A percentile compares a stretch with the other conserved stretches of the same genome.
phyloP scores from a whole-genome alignment of 1,140 invertebrate species.

The Mercenaria mercenaria region DNA sequence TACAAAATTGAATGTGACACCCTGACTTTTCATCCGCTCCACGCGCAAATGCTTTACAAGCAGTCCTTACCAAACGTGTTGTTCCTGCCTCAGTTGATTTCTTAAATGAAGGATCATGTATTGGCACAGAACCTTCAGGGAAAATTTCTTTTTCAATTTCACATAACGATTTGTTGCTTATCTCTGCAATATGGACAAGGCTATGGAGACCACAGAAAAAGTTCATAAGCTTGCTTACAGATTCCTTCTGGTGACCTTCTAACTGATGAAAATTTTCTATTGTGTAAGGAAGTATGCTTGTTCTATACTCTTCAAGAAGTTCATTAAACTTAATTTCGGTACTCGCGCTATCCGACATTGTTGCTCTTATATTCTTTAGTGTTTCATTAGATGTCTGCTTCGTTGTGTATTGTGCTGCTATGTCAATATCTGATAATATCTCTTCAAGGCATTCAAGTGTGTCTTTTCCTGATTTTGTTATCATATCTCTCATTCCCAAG shows the following conservation, averaged over 20 bases:
- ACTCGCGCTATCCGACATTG: slow-evolving; percentile 18
- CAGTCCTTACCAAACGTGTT: slow-evolving; percentile 24
- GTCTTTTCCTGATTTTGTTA: not conserved
- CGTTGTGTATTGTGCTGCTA: not conserved
- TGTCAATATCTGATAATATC: not conserved
- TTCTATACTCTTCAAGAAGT: slow-evolving; percentile 9
- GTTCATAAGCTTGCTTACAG: not conserved
- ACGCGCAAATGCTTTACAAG: slow-evolving; percentile 41
- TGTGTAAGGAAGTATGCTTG: not conserved
- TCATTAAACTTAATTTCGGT: slow-evolving; percentile 31
- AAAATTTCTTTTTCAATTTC: not conserved
- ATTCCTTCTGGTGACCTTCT: not conserved
- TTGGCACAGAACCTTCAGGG: not conserved
- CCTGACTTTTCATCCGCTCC: slow-evolving; percentile 42
- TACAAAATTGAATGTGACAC: not conserved
- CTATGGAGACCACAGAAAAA: not conserved
- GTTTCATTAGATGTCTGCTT: not conserved
- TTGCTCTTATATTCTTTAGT: slow-evolving; percentile 29
- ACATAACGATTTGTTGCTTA: not conserved
- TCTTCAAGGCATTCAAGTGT: not conserved
- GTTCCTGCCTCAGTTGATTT: slow-evolving; percentile 16
- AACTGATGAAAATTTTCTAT: not conserved
- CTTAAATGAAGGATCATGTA: not conserved
- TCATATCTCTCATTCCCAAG: slow-evolving; percentile 11
- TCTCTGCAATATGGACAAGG: slow-evolving; percentile 18